Evolutionary conservation across 2,888 invertebrate genomes (phyloP), one percentile per base, ranked within the genome.

Genomic region (Crossocerus cetratus): DNA sequence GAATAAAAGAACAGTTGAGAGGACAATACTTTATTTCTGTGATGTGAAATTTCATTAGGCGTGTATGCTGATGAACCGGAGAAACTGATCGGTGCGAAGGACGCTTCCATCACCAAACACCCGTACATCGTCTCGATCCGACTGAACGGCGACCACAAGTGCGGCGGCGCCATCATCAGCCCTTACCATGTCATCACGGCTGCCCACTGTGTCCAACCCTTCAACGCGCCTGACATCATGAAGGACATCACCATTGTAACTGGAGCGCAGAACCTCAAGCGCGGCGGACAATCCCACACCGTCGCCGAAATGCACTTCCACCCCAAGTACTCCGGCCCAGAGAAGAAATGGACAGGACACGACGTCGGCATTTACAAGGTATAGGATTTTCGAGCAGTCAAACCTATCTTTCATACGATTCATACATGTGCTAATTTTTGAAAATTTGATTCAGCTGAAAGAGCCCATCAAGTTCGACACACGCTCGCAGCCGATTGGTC

Each of bases 131-230:
- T 45, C 1, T 70, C 57, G 1, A 61, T 70, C 32, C 45, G 2
- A 43, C 23, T 0, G 14, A 32, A 49, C 0, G 59, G 59, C 8
- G 54, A 8, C 32, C 66, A 57, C 16, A 3, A 57, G 0, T 70
- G 70, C 42, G 53, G 56, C 21, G 70, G 70, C 3, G 66, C 43
- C 22, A 70, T 70, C 22, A 3, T 66, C 13, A 60, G 56, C 3
- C 2, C 56, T 2, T 18, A 16, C 22, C 56, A 70, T 18, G 14
- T 70, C 3, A 2, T 70, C n/a, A 70, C 70, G 3, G 66, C 70
- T 3, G 66, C 61, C 16, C 66, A 61, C 32, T 70, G 70, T n/a
- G 66, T 70, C 8, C 66, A 66, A 16, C 11, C 66, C 0, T 62
- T 58, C 14, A 60, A 66, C 43, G 5, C 21, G 3, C 66, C 66